Conservation (phyloP, 2,888 invertebrate genomes). For the Drosophila prolongata region DNA sequence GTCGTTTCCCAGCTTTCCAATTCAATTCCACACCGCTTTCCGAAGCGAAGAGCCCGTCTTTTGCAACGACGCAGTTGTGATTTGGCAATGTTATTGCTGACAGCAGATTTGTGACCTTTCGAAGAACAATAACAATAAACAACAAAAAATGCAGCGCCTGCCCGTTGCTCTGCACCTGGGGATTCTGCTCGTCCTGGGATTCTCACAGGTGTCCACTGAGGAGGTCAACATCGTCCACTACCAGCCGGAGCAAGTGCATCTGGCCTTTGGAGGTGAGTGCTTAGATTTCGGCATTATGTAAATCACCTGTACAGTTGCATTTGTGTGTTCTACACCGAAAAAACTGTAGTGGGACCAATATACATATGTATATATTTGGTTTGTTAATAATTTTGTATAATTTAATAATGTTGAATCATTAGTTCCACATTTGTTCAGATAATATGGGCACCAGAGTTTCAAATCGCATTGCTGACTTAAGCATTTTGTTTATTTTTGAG, state of each 20-base stretch:
- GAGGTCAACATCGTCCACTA: constrained; percentile 81
- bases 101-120: not conserved
- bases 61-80: constrained; percentile 33
- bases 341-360: too few species aligned
- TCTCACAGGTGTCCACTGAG: constrained; percentile 1
- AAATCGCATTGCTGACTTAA: not conserved
- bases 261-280: constrained; percentile 87
- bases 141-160: constrained; percentile 44
- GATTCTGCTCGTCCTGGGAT: constrained; percentile 16
- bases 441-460: not conserved
- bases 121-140: constrained; percentile 3
- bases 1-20: not conserved
- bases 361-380: too few species aligned
- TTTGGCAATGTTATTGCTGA: constrained; percentile 25
- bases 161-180: constrained; percentile 33
- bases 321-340: not conserved
- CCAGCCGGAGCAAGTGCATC: constrained; percentile 89
- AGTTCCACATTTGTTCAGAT: too few species aligned
- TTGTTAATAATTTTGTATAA: too few species aligned
- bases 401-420: too few species aligned
- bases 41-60: not conserved
- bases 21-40: not conserved
- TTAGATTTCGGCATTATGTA: constrained; percentile 7
- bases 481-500: too few species aligned
- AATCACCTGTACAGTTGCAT: constrained; percentile 5